Evolutionary conservation across 2,797 vertebrate species (phyloP).

Genomic region (Spea hammondii): DNA sequence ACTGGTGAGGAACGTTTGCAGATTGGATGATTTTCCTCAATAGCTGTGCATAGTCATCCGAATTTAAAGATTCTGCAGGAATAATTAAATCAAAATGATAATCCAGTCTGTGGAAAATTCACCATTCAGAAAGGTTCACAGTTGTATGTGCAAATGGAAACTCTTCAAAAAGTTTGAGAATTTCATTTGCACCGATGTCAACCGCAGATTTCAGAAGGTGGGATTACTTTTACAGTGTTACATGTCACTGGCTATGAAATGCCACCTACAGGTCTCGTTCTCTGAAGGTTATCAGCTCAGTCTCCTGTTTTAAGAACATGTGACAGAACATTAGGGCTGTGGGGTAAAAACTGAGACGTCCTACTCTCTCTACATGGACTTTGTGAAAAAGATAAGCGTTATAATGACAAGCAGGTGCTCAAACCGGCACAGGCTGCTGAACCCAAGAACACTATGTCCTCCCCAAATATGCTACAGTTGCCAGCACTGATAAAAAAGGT

Average conservation of each 20-base stretch:
- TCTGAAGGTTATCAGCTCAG: constrained; percentile 68
- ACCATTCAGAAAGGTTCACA: neutral
- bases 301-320: constrained; percentile 65
- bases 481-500: constrained; percentile 65
- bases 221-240: constrained; percentile 65
- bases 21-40: constrained; percentile 81
- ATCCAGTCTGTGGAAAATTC: neutral
- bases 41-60: constrained; percentile 84
- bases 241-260: constrained; percentile 77
- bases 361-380: constrained; percentile 53
- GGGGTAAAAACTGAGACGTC: constrained; percentile 44
- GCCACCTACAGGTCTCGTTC: constrained; percentile 61
- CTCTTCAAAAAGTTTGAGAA: neutral
- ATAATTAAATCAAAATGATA: neutral
- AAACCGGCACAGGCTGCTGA: constrained; percentile 1
- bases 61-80: constrained; percentile 78
- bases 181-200: neutral
- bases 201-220: constrained; percentile 60
- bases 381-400: constrained; percentile 47
- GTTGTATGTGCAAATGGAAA: neutral
- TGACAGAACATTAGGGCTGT: constrained; percentile 48
- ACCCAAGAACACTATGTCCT: constrained; percentile 56
- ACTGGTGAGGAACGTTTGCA: constrained; percentile 83
- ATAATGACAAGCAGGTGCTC: constrained; percentile 25
- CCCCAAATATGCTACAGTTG: constrained; percentile 58